Base-by-base conservation (phyloP, 2,888 invertebrate species). In the Lamellibrachia columna region DNA sequence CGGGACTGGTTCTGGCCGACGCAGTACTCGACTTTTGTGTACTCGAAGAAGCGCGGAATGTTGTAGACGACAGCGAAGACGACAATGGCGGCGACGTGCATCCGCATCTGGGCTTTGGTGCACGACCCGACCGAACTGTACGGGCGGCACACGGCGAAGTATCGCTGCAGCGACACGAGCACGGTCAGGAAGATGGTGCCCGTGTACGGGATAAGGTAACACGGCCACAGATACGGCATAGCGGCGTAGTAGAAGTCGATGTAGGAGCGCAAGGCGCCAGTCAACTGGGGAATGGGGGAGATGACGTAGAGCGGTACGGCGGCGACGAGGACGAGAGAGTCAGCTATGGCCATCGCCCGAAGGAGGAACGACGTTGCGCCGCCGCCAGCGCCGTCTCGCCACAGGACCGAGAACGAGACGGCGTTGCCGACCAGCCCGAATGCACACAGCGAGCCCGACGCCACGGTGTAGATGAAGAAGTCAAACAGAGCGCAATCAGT, bases 31-130 rank as follows among this genome's bases (percentile, higher is more conserved):
- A 94, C 93, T 90, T 93, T 93, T 53, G 93, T 92, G 92, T 94
- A 95, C 91, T 95, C 95, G 91, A 95, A 94, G 93, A 95, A 95
- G 11, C 94, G 93, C 15, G 95, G 95, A 9, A 95, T 95, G 93
- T 95, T 95, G 93, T 95, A 95, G 91, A 94, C 58, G 6, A 95
- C 92, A 53, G 95, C 90, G 92, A 95, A 94, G 22, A 94, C n/a
- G 52, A 93, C 93, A 3, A 95, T 92, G 91, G 90, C 93, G 28
- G 93, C n/a, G 55, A 95, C 94, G 52, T 94, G 93, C n/a, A 90
- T 92, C 52, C 92, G 92, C 52, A 93, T 93, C 3, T 93, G 91
- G 40, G 53, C 60, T 40, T 91, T 90, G 91, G 93, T 93, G 91
- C 94, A 93, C 40, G 91, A 91, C 55, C 92, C 90, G 11, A 92